phyloP scores from a whole-genome alignment of 2,888 invertebrate species.

The Yponomeuta sedellus region DNA sequence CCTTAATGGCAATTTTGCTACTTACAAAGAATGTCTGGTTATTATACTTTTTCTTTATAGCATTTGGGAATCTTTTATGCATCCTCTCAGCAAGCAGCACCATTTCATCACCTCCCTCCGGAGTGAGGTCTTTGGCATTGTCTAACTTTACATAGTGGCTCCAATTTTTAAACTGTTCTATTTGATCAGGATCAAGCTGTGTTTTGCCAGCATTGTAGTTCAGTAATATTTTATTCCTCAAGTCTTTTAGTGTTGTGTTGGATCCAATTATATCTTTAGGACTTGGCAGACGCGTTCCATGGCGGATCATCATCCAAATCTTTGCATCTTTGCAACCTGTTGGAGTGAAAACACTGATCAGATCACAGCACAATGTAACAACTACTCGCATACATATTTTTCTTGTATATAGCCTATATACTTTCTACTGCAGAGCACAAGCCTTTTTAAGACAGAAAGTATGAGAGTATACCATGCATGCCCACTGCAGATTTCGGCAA shows the following conservation, averaged over 20 bases:
- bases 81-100: constrained; percentile 83
- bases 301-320: constrained; percentile 85
- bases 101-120: constrained; percentile 88
- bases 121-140: constrained; percentile 78
- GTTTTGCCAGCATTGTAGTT: constrained; percentile 70
- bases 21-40: constrained; percentile 77
- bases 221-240: constrained; percentile 73
- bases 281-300: constrained; percentile 86
- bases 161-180: constrained; percentile 77
- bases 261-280: constrained; percentile 73
- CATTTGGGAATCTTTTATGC: constrained; percentile 81
- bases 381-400: no score
- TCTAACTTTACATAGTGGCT: constrained; percentile 60
- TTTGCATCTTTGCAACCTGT: constrained; percentile 80
- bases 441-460: no score
- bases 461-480: no score
- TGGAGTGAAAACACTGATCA: no score
- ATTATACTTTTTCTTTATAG: constrained; percentile 78
- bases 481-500: no score
- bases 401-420: no score
- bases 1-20: constrained; percentile 13
- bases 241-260: constrained; percentile 64
- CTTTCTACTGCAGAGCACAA: no score
- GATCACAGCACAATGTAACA: not conserved
- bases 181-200: constrained; percentile 46